Evolutionary conservation across 2,113 vertebrate species (phyloP).

Genomic region (Megaleporinus macrocephalus): DNA sequence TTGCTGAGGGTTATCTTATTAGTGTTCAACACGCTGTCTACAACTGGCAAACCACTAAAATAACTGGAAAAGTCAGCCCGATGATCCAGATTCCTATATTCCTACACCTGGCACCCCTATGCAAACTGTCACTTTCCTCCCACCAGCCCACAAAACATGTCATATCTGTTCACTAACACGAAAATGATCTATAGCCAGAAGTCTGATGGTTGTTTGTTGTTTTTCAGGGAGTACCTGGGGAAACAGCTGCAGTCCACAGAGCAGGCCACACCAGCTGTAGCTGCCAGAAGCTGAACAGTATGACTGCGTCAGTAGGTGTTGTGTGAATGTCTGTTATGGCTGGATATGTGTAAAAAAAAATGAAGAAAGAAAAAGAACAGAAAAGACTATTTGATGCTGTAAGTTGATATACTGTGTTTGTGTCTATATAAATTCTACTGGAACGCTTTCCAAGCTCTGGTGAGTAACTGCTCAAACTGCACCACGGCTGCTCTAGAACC

Average conservation of each 20-base stretch:
- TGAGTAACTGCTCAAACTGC: neutral
- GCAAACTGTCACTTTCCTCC: too few relatives aligned
- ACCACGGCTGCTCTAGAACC: neutral
- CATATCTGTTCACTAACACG: too few relatives aligned
- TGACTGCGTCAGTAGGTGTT: conserved; percentile 41
- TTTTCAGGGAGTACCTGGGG: conserved; percentile 79
- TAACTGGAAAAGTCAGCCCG: too few relatives aligned
- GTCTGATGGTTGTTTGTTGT: conserved; percentile 4
- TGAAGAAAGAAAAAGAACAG: neutral
- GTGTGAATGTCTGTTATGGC: conserved; percentile 35
- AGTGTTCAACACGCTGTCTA: too few relatives aligned
- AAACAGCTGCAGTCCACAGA: conserved; percentile 80
- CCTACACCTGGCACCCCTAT: too few relatives aligned
- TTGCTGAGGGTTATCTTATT: too few relatives aligned
- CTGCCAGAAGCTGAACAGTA: conserved; percentile 73
- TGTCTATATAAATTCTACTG: conserved; percentile 9
- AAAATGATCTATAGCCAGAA: too few relatives aligned
- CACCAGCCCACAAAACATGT: too few relatives aligned
- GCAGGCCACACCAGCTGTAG: conserved; percentile 71
- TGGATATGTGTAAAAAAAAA: neutral
- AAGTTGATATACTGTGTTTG: conserved; percentile 37
- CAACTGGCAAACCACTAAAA: too few relatives aligned
- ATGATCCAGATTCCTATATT: too few relatives aligned
- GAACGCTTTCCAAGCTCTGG: neutral
- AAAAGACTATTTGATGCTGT: neutral